Conservation (phyloP, 2,888 invertebrate species). For the Pachydiplax longipennis region DNA sequence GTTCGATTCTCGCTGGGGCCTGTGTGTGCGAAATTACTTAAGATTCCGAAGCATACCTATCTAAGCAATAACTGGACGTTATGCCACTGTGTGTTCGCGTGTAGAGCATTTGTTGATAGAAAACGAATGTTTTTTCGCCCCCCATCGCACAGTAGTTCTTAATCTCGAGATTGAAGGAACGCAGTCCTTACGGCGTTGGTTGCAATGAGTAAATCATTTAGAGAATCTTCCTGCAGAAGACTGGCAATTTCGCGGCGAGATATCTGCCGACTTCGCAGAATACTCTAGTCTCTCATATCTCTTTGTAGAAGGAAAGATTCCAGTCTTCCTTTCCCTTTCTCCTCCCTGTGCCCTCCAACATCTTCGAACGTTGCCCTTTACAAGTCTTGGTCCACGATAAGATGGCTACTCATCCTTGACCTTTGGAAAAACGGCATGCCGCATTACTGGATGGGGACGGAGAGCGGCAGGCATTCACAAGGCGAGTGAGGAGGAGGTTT, state of each 20-base stretch:
- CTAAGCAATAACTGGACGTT: too few relatives aligned
- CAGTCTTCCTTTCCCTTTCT: not conserved
- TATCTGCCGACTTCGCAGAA: not conserved
- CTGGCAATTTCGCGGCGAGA: not conserved
- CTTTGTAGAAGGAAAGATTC: not conserved
- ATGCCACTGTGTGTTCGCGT: too few relatives aligned
- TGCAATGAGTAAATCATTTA: not conserved
- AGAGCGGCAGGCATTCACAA: not conserved
- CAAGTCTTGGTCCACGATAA: constrained; percentile 33
- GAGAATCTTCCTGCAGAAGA: not conserved
- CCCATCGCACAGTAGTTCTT: too few relatives aligned
- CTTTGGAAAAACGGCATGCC: constrained; percentile 18
- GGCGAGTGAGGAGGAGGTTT: not conserved
- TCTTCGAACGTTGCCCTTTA: constrained; percentile 43
- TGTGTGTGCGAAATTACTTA: too few relatives aligned
- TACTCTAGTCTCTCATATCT: not conserved
- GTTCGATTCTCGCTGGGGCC: too few relatives aligned
- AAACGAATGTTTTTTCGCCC: too few relatives aligned
- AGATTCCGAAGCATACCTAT: too few relatives aligned
- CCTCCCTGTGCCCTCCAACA: not conserved
- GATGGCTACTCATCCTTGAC: constrained; percentile 34
- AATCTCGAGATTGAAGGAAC: too few relatives aligned
- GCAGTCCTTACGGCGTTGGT: too few relatives aligned
- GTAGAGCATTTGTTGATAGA: too few relatives aligned
- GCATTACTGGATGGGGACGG: not conserved